Evolutionary conservation across 1,140 invertebrate genomes (phyloP), one percentile per base, ranked within the genome.

Genomic region (Diorhabda elongata): DNA sequence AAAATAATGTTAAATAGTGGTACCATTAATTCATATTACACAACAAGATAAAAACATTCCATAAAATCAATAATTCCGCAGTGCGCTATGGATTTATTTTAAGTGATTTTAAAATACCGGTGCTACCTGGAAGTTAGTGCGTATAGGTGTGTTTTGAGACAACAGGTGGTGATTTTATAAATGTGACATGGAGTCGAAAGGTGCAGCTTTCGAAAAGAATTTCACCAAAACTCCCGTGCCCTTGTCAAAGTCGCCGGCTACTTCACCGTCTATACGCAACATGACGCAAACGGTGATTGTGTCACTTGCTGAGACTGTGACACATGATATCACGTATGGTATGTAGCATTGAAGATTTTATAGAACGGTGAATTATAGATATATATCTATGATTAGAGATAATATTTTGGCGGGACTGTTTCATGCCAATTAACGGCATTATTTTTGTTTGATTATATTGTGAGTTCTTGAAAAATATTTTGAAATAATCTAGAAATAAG

Each of bases 311-410:
- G 83, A 85, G 73, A 86, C 84, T 75, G 82, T 87, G 75, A 87
- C 84, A 44, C 85, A 86, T 75, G 82, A 84, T 68, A 82, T 87
- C 67, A 87, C 85, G 72, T 86, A 85, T 72, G 85, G 85, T 87
- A 81, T 79, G 85, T 73, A 26, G 4, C 42, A 26, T 2, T 61
- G 9, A 26, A 7, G n/a, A n/a, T 58, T 58, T 9, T 58, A 42
- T 61, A 61, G 26, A 8, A 42, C 47, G 2, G 47, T 52, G 6
- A 52, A 52, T 8, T 52, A 8, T 52, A 52, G 3, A 52, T n/a
- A 4, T 26, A 26, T 26, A 26, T 26, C 26, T 26, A 52, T 8
- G n/a, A 52, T 8, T 52, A 52, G 6, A 52, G n/a, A 52, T 52
- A 4, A 2, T 8, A 4, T 52, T 52, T 52, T 52, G 47, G 47